Conservation (phyloP, 2,888 invertebrate species). For the Gymnocheta viridis region DNA sequence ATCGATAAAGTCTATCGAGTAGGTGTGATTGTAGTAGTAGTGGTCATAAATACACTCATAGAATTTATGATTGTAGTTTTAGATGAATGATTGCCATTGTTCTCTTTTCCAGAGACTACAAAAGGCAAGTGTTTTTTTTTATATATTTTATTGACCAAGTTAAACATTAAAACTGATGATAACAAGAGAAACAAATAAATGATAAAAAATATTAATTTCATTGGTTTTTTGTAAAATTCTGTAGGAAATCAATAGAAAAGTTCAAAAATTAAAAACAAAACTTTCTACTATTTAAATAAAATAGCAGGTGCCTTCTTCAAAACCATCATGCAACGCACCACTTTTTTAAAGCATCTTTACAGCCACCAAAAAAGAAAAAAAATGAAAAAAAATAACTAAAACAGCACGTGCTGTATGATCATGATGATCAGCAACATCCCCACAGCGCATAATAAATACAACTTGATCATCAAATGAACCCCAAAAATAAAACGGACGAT, state of each 20-base stretch:
- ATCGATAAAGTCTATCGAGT: constrained; percentile 12
- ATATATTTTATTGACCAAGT: not conserved
- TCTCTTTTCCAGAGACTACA: not conserved
- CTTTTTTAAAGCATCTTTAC: constrained; percentile 53
- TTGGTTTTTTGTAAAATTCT: not conserved
- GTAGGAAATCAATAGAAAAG: not conserved
- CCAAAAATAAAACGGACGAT: constrained; percentile 24
- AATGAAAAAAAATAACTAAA: constrained; percentile 18
- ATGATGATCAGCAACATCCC: constrained; percentile 7
- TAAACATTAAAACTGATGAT: not conserved
- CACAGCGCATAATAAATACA: constrained; percentile 20
- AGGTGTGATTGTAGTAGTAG: too few relatives aligned
- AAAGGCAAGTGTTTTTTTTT: constrained; percentile 39
- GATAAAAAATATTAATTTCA: constrained; percentile 5
- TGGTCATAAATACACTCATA: not conserved
- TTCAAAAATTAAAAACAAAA: not conserved
- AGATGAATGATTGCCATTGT: constrained; percentile 53
- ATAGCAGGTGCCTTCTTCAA: constrained; percentile 52
- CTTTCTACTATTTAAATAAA: not conserved
- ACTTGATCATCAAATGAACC: constrained; percentile 13
- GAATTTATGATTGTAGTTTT: not conserved
- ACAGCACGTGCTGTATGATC: constrained; percentile 55
- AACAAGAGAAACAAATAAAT: not conserved
- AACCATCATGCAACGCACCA: constrained; percentile 38
- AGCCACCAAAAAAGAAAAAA: too few relatives aligned